Evolutionary conservation across 2,797 vertebrate genomes (phyloP).

Genomic region (Cheirogaleus major): DNA sequence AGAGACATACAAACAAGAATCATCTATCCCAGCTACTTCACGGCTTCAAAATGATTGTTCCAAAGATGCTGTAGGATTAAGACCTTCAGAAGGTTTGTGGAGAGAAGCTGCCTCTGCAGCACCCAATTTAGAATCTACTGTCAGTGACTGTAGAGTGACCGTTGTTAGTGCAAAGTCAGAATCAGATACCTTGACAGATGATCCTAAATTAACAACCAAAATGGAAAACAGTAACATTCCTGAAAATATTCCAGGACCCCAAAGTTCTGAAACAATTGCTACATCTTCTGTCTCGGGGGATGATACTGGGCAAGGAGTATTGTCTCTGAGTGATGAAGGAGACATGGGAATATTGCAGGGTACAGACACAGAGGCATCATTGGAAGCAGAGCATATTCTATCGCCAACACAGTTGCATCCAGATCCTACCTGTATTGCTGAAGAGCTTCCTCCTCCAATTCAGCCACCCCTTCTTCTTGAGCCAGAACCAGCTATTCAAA

Average conservation of each 20-base stretch:
- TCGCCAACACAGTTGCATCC: neutral
- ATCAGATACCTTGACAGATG: conserved; percentile 18
- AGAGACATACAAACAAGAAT: conserved; percentile 75
- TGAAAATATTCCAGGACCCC: conserved; percentile 21
- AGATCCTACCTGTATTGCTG: neutral
- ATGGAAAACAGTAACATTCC: conserved; percentile 12
- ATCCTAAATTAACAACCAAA: conserved; percentile 33
- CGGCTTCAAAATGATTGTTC: conserved; percentile 64
- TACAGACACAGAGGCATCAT: conserved; percentile 60
- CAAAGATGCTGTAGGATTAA: conserved; percentile 23
- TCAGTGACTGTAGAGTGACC: conserved; percentile 5
- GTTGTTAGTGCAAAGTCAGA: conserved; percentile 40
- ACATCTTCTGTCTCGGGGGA: conserved; percentile 45
- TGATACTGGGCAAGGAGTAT: conserved; percentile 47
- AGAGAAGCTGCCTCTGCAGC: neutral
- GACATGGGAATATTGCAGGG: conserved; percentile 59
- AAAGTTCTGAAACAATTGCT: conserved; percentile 45
- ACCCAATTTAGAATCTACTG: neutral
- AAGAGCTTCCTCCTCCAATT: conserved; percentile 42
- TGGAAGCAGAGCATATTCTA: conserved; percentile 33
- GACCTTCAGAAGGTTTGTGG: conserved; percentile 41
- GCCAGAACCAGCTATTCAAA: neutral
- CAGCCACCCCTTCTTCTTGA: neutral
- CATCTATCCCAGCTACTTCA: conserved; percentile 65
- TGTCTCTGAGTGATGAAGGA: conserved; percentile 74